Percentiles rank a stretch among this genome's conserved stretches.
Evolutionary conservation across 1,140 invertebrate species (phyloP).

Genomic region (Drosophila neocordata): DNA sequence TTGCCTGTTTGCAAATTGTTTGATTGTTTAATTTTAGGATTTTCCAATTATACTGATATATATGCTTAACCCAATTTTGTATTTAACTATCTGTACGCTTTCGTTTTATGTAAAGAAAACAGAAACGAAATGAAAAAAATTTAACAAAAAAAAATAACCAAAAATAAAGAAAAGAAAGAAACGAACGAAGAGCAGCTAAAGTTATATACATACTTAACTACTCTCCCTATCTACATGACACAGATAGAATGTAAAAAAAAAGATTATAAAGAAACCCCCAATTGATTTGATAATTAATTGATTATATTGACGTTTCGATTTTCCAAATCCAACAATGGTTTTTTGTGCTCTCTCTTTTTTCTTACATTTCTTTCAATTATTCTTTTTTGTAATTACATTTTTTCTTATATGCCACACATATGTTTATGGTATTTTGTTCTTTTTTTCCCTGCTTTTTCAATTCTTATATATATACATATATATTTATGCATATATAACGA

Average conservation of each 20-base stretch:
- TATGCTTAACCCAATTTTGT: not conserved
- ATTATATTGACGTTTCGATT: conserved; percentile 27
- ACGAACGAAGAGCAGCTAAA: conserved; percentile 4
- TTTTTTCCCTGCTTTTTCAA: conserved; percentile 17
- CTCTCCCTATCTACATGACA: conserved; percentile 15
- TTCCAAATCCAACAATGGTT: conserved; percentile 48
- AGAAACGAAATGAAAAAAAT: not conserved
- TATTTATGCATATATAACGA: conserved; percentile 2
- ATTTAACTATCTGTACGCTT: not conserved
- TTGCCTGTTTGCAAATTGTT: conserved; percentile 10
- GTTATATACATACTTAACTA: conserved; percentile 23
- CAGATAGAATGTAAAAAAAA: conserved; percentile 22
- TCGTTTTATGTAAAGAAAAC: not conserved
- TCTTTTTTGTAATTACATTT: conserved; percentile 43
- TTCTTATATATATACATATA: conserved; percentile 20
- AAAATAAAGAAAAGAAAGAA: not conserved
- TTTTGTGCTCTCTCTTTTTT: conserved; percentile 40
- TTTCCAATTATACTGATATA: not conserved
- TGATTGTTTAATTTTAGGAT: conserved; percentile 4
- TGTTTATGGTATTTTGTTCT: conserved; percentile 20
- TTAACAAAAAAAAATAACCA: not conserved
- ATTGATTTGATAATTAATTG: conserved; percentile 37
- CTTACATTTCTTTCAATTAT: conserved; percentile 40
- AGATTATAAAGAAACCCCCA: not conserved
- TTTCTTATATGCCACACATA: conserved; percentile 43